phyloP scores from a whole-genome alignment of 1,140 invertebrate genomes.

The Drosophila pandora region DNA sequence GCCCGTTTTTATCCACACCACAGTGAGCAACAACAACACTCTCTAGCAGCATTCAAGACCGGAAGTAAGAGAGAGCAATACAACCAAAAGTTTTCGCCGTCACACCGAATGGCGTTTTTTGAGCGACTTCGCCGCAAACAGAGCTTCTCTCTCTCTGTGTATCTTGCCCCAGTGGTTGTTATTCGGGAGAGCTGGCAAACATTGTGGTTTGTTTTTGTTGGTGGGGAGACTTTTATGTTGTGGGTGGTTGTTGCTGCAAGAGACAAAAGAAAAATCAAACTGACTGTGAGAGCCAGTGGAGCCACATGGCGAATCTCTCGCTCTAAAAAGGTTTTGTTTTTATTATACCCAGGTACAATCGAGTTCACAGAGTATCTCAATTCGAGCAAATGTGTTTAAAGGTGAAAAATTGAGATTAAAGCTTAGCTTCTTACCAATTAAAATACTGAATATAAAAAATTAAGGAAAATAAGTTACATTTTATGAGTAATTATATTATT shows the following conservation, averaged over 20 bases:
- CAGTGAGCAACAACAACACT: constrained; percentile 36
- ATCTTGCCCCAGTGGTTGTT: not conserved
- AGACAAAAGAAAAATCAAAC: not conserved
- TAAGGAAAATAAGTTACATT: not conserved
- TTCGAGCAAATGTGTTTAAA: not conserved
- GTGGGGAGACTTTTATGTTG: constrained; percentile 36
- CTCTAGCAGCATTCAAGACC: constrained; percentile 42
- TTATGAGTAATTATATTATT: too few relatives aligned
- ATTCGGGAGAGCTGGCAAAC: constrained; percentile 35
- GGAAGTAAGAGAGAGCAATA: constrained; percentile 58
- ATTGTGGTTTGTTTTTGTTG: constrained; percentile 46
- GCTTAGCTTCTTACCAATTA: too few relatives aligned
- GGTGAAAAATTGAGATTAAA: not conserved
- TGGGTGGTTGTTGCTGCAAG: constrained; percentile 35
- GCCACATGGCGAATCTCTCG: not conserved
- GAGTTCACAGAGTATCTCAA: not conserved
- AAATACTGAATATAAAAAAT: not conserved
- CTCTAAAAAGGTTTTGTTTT: constrained; percentile 7
- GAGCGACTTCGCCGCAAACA: constrained; percentile 75
- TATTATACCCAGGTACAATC: not conserved
- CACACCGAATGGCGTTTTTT: constrained; percentile 68
- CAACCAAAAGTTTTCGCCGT: constrained; percentile 35
- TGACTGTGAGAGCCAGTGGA: constrained; percentile 6
- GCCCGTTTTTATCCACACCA: constrained; percentile 65
- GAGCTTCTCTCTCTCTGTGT: constrained; percentile 13